phyloP scores from a whole-genome alignment of 2,113 vertebrate genomes.

The Tragelaphus strepsiceros region DNA sequence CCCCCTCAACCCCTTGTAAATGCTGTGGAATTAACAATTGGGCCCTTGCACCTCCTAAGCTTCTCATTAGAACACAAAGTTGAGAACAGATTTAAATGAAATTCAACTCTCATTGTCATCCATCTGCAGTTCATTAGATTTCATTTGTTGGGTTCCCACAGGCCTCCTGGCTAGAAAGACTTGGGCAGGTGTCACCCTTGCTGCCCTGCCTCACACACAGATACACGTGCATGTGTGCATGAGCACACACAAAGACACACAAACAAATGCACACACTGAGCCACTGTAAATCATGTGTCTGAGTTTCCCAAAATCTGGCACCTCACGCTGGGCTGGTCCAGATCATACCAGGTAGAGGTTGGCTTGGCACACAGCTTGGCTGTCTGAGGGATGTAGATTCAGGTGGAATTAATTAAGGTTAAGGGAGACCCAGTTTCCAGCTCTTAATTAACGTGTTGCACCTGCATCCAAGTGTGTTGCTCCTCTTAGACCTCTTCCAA shows the following conservation, averaged over 20 bases:
- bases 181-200: neutral
- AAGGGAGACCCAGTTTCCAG: neutral
- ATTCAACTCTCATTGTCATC: neutral
- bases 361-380: neutral
- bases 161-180: neutral
- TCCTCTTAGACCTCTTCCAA: neutral
- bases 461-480: neutral
- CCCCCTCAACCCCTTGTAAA: neutral
- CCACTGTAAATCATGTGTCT: slow-evolving; percentile 5
- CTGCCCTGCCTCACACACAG: neutral
- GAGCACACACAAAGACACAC: neutral
- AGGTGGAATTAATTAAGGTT: slow-evolving; percentile 8
- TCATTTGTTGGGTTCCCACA: neutral
- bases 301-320: neutral
- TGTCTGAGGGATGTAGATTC: neutral
- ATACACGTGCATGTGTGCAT: neutral
- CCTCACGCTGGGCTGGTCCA: neutral
- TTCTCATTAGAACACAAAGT: neutral
- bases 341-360: neutral
- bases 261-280: neutral
- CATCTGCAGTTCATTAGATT: neutral
- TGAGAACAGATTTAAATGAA: neutral
- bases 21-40: neutral
- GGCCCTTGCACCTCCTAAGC: neutral
- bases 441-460: neutral